Percentiles rank a stretch among this genome's conserved stretches.
These are phyloP conservation scores for Papilio protenor DNA, from an alignment of 2,888 invertebrate species.

Conservation along the genomic window DNA sequence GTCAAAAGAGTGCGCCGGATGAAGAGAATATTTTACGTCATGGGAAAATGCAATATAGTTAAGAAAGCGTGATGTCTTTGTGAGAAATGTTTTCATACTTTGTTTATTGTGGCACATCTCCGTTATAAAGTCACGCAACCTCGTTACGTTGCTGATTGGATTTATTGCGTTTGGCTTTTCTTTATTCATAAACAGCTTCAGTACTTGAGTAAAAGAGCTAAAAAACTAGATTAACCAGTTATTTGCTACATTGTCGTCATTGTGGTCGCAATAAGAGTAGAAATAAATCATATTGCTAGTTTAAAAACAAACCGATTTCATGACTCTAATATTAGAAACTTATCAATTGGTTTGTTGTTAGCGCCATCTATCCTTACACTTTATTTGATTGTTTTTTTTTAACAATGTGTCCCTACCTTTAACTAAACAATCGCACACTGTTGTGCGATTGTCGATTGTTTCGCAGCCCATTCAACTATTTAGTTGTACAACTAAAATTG, in stretches of 20 bases:
- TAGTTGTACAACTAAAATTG: no score
- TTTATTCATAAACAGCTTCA: conserved; percentile 13
- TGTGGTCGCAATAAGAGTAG: background rate
- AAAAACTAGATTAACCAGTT: background rate
- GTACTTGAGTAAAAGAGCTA: conserved; percentile 7
- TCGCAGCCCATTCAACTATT: no score
- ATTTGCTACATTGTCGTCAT: background rate
- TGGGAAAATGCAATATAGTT: conserved; percentile 34
- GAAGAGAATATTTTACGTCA: conserved; percentile 26
- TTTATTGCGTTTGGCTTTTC: conserved; percentile 3
- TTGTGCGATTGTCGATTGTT: no score
- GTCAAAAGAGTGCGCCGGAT: no score
- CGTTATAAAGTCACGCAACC: conserved; percentile 34
- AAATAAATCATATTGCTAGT: background rate
- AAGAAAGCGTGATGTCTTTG: conserved; percentile 29
- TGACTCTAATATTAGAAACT: background rate
- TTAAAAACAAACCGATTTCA: background rate
- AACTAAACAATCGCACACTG: no score
- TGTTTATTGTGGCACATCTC: conserved; percentile 37
- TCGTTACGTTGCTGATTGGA: conserved; percentile 12
- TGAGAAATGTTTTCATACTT: conserved; percentile 30
- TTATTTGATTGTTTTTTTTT: background rate
- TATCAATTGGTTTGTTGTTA: background rate
- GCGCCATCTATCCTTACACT: conserved; percentile 2
- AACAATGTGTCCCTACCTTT: background rate